Conservation (phyloP, 2,888 invertebrate species). For the Andrena camellia region DNA sequence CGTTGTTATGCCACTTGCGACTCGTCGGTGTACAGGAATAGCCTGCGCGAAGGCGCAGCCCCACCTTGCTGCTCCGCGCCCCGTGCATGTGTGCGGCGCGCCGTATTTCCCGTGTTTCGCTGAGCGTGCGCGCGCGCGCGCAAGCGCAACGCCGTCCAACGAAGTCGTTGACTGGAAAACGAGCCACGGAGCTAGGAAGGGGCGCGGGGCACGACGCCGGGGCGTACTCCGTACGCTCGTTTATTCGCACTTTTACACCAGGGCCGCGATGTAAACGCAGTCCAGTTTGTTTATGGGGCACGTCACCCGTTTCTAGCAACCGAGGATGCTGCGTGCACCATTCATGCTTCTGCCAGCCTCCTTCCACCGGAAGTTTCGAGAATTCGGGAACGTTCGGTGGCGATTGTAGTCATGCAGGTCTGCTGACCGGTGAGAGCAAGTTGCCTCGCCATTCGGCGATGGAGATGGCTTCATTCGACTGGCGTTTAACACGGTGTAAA, state of each 20-base stretch:
- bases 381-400: background rate
- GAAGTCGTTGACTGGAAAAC: constrained; percentile 70
- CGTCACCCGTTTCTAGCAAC: constrained; percentile 11
- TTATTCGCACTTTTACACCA: constrained; percentile 66
- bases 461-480: too few species aligned
- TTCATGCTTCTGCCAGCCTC: background rate
- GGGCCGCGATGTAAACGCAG: constrained; percentile 34
- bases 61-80: constrained; percentile 48
- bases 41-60: constrained; percentile 38
- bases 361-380: constrained; percentile 14
- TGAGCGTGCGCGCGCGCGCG: constrained; percentile 44
- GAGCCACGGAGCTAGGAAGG: constrained; percentile 13
- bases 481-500: too few species aligned
- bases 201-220: constrained; percentile 18
- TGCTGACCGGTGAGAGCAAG: too few species aligned
- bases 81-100: constrained; percentile 52
- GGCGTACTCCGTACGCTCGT: constrained; percentile 48
- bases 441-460: too few species aligned
- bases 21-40: constrained; percentile 65
- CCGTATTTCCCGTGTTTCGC: constrained; percentile 47
- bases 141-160: constrained; percentile 56
- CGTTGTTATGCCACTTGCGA: constrained; percentile 75
- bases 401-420: too few species aligned
- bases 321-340: background rate
- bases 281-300: constrained; percentile 44